Evolutionary conservation across 2,113 vertebrate genomes (phyloP).

Genomic region (Gorsachius goisagi): DNA sequence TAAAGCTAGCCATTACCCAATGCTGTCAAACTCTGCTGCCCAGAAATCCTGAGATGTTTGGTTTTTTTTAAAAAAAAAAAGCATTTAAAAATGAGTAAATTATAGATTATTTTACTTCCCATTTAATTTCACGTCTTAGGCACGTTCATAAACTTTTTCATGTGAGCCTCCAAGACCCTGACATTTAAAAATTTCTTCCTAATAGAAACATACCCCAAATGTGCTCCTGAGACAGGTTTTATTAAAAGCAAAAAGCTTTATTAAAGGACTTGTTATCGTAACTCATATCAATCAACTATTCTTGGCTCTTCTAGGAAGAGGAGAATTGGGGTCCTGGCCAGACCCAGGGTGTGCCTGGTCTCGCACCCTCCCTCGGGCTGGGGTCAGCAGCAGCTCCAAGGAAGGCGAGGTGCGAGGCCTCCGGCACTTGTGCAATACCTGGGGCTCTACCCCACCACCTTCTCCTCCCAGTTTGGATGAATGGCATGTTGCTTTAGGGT

Average conservation of each 20-base stretch:
- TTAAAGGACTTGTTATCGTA: neutral
- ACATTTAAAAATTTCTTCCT: neutral
- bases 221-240: neutral
- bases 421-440: fast-evolving
- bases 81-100: neutral
- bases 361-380: neutral
- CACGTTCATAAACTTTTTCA: neutral
- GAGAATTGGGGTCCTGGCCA: fast-evolving
- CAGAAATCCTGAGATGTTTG: neutral
- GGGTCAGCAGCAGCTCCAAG: neutral
- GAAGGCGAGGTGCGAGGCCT: neutral
- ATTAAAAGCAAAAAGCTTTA: neutral
- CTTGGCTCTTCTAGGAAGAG: neutral
- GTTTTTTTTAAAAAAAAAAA: neutral
- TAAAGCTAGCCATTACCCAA: neutral
- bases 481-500: fast-evolving
- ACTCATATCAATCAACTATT: neutral
- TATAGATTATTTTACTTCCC: neutral
- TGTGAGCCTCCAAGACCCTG: neutral
- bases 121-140: neutral
- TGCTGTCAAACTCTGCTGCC: neutral
- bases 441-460: neutral
- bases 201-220: neutral
- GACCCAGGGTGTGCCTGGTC: neutral
- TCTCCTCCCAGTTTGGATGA: neutral